Evolutionary conservation across 2,113 vertebrate species (phyloP).

Genomic region (Brevimyrus niger): DNA sequence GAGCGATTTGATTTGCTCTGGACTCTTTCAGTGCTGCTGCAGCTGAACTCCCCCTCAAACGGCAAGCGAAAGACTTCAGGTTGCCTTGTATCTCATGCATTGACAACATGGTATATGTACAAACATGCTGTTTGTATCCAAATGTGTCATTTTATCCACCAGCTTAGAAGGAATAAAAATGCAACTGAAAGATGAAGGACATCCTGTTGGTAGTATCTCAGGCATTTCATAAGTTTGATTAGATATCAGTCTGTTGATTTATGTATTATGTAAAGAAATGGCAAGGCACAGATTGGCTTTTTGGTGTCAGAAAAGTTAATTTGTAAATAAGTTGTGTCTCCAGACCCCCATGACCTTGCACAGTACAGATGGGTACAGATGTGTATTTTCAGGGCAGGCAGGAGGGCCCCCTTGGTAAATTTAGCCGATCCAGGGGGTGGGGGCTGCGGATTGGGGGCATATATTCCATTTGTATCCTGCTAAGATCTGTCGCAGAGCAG

Average conservation of each 20-base stretch:
- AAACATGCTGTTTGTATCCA: neutral
- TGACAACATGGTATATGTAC: neutral
- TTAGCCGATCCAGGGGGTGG: too few species aligned
- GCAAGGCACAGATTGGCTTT: neutral
- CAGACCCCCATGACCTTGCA: too few species aligned
- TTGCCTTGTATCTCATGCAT: neutral
- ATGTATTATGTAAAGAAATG: neutral
- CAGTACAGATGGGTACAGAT: neutral
- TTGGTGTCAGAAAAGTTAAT: neutral
- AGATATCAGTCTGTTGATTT: neutral
- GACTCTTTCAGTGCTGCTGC: neutral
- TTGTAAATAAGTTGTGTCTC: neutral
- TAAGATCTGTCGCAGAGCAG: too few species aligned
- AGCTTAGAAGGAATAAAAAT: neutral
- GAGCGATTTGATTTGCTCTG: neutral
- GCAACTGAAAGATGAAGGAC: neutral
- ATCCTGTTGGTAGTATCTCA: neutral
- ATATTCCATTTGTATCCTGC: too few species aligned
- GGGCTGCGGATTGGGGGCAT: too few species aligned
- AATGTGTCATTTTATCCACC: neutral
- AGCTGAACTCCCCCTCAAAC: neutral
- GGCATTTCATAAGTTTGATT: neutral
- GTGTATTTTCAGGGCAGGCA: neutral
- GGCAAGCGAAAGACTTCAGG: neutral
- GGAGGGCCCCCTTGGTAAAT: too few species aligned